Evolutionary conservation across 2,113 vertebrate genomes (phyloP), one percentile per base, ranked within the genome.

Genomic region (Cynocephalus volans): DNA sequence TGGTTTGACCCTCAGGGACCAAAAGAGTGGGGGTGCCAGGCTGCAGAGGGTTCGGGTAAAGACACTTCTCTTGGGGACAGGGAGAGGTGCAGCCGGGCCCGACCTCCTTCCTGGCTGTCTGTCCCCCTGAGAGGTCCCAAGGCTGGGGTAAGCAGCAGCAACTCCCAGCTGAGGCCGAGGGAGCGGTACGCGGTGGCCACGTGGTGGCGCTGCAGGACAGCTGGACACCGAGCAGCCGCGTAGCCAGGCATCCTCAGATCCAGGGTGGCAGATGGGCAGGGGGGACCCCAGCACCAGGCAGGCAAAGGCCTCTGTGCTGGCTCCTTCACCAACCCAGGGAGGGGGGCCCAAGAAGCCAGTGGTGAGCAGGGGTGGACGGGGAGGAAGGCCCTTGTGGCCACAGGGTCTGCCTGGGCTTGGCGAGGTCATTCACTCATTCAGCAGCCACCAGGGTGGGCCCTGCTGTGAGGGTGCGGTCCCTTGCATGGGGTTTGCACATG

Each of bases 161-260:
- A 41, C 41, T 4, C 41, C 3, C 41, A 41, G 41, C 41, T 41
- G 41, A 4, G 41, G 41, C 41, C 4, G 41, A 41, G 41, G 41
- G 41, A 41, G 41, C 41, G 4, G 41, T 3, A 41, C 3, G 41
- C 3, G 41, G 41, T 41, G 41, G 41, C 41, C 41, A 41, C 91
- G 4, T 0, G 91, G 96, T 94, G 97, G 97, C 81, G 52, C 95
- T 89, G 88, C 67, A 93, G 97, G 96, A 93, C 88, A 72, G 88
- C 56, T n/a, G 17, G 72, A 24, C 3, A 13, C 41, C 23, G 8
- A 48, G 18, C 0, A 21, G 58, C 65, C n/a, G n/a, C n/a, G n/a
- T n/a, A n/a, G n/a, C n/a, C n/a, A n/a, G n/a, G n/a, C n/a, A n/a
- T n/a, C n/a, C n/a, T n/a, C n/a, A n/a, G n/a, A n/a, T n/a, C n/a